Evolutionary conservation across 2,797 vertebrate species (phyloP), one percentile per base, ranked within the genome.

Genomic region (Propithecus deckenii): DNA sequence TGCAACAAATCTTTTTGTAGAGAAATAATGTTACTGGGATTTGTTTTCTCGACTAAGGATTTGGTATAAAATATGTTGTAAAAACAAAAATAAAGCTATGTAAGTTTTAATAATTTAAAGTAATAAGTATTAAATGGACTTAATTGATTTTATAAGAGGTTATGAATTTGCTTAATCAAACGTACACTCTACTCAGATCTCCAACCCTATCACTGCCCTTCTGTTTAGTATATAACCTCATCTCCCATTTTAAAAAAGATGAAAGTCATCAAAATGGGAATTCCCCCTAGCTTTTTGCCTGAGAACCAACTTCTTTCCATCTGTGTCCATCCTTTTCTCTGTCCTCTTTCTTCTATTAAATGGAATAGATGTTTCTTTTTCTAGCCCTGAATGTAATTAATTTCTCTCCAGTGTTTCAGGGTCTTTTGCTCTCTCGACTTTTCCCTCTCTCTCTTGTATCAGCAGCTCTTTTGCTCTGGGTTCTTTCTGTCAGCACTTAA

Each of bases 71-170:
- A 75, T 86, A 79, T 48, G 22, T 84, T 95, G 32, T 91, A 83
- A 78, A 94, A 94, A 17, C 48, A 92, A 84, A 84, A 22, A 65
- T 92, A 43, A 95, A 87, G 48, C 41, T 65, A 46, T 72, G 23
- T 75, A 41, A 32, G 8, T 83, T 74, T 95, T 72, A 94, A 67
- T 79, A 74, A 72, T 78, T 81, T 48, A 79, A 97, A 86, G 61
- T 75, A 72, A 41, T 74, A 28, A 75, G 13, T 86, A 76, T 14
- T 89, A 89, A 89, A 65, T 79, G n/a, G 69, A 71, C n/a, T 74
- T 89, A 85, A 84, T 74, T 85, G 48, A 76, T 75, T 92, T 96
- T 95, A 61, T 38, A 81, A 79, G 15, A 67, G 32, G 41, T 61
- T 76, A 71, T n/a, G 55, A 46, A 48, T 76, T 81, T 92, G 38